A percentile compares a stretch with the other conserved stretches of the same genome.
Conservation (phyloP, 2,113 vertebrate species). For the Alosa alosa region DNA sequence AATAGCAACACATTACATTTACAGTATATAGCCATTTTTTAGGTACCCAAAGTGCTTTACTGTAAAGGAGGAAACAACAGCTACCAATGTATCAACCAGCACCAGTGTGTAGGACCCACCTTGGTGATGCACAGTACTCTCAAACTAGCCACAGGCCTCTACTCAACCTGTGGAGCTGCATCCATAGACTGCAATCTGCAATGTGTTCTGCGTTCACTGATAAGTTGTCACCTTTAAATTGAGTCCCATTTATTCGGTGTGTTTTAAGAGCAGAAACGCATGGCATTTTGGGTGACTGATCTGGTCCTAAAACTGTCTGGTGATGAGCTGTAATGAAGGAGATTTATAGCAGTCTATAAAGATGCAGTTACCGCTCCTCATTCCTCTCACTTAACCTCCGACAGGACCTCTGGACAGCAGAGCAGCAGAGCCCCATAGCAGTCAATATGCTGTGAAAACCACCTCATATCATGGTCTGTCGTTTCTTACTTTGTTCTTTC, state of each 20-base stretch:
- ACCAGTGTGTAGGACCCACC: too few species aligned
- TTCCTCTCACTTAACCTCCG: not conserved
- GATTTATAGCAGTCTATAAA: not conserved
- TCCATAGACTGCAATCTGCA: not conserved
- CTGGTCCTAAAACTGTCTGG: not conserved
- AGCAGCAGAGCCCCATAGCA: not conserved
- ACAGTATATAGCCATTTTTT: not conserved
- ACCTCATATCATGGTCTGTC: not conserved
- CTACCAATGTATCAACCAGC: too few species aligned
- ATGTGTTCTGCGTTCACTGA: not conserved
- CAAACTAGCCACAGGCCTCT: too few species aligned
- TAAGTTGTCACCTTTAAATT: not conserved
- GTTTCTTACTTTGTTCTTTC: not conserved
- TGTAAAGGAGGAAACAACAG: too few species aligned
- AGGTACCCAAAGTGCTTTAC: too few species aligned
- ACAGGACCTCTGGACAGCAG: not conserved
- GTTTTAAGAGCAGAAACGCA: not conserved
- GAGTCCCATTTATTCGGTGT: not conserved
- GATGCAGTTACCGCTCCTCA: not conserved
- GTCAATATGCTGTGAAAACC: not conserved
- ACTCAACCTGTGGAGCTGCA: not conserved
- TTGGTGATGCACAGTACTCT: too few species aligned
- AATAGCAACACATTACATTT: not conserved
- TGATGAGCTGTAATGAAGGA: not conserved
- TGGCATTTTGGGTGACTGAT: not conserved